A percentile compares a stretch with the other conserved stretches of the same genome.
Conservation (phyloP, 1,140 invertebrate genomes). For the Harlomillsia oculata region DNA sequence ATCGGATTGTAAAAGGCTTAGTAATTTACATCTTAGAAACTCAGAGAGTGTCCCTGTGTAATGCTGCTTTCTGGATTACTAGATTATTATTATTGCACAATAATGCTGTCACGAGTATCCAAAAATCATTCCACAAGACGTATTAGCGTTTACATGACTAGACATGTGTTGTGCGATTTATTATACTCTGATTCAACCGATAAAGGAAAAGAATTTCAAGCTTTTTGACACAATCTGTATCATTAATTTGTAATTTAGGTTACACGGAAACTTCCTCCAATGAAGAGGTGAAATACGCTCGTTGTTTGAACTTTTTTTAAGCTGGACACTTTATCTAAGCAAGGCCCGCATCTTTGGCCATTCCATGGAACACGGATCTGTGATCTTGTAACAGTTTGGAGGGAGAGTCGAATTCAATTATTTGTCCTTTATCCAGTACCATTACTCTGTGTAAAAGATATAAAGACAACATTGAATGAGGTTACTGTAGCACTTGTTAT, state of each 20-base stretch:
- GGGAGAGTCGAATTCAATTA: slow-evolving; percentile 43
- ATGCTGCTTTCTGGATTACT: too few relatives aligned
- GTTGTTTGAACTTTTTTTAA: not conserved
- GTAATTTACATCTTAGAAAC: too few relatives aligned
- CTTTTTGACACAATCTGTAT: slow-evolving; percentile 45
- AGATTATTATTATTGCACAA: too few relatives aligned
- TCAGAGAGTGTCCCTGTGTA: too few relatives aligned
- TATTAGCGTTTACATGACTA: too few relatives aligned
- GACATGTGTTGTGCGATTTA: too few relatives aligned
- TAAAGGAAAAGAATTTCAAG: not conserved
- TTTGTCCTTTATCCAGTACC: slow-evolving; percentile 48
- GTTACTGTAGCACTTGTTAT: not conserved
- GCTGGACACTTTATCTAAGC: too few relatives aligned
- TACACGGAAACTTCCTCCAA: too few relatives aligned
- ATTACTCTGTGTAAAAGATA: slow-evolving; percentile 45
- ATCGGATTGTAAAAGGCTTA: too few relatives aligned
- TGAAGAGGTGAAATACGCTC: too few relatives aligned
- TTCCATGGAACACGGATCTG: slow-evolving; percentile 46
- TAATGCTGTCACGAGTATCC: not conserved
- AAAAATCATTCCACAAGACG: slow-evolving; percentile 38
- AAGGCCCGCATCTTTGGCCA: slow-evolving; percentile 50
- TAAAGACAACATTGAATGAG: not conserved
- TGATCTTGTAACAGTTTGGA: slow-evolving; percentile 42
- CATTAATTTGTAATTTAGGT: slow-evolving; percentile 80
- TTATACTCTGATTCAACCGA: not conserved